Base-by-base conservation (phyloP, 1,140 invertebrate species). In the Platyscapa corneri region DNA sequence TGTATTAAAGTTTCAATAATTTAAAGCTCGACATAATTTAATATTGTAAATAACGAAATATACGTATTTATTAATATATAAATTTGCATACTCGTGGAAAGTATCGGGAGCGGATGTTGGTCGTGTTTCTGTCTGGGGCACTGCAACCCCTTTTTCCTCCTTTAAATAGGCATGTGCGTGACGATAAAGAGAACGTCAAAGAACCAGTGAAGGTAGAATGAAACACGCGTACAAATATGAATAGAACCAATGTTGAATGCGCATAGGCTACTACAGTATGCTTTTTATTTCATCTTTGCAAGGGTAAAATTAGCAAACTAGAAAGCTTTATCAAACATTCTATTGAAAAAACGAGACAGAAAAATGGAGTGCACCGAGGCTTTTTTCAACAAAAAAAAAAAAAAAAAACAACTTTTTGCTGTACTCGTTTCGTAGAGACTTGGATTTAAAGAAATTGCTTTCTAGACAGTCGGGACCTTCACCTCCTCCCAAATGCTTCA, bases 141-240 rank as follows among this genome's bases (percentile, higher is more conserved):
- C 16, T 79, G 76, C 80, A 76, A 53, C 39, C 75, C 56, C 64
- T 67, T 82, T 86, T 88, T 60, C 76, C n/a, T n/a, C 65, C 81
- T 60, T 32, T 16, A 3, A 0, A 14, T 56, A 23, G 14, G 18
- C 37, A 46, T 32, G 27, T 46, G 64, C 64, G 37, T 67, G 78
- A 46, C 60, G 60, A 80, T 67, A 65, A 80, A 46, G 32, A 42
- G 70, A 72, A 49, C 8, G 30, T 27, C n/a, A 49, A 39, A n/a
- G 79, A 70, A 27, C 10, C 23, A 42, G 70, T n/a, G 20, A 42
- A 42, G 37, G 37, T 6, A 42, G 37, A 42, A 20, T 37, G 23
- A 56, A 56, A 42, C 23, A 39, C 7, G 20, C 18, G 14, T 20
- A 7, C 46, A 34, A 53, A 32, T n/a, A 34, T 56, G 56, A 64